A percentile compares a stretch with the other conserved stretches of the same genome.
These are phyloP conservation scores for Oithona nana DNA, from an alignment of 2,888 invertebrate species.

Conservation along the genomic window DNA sequence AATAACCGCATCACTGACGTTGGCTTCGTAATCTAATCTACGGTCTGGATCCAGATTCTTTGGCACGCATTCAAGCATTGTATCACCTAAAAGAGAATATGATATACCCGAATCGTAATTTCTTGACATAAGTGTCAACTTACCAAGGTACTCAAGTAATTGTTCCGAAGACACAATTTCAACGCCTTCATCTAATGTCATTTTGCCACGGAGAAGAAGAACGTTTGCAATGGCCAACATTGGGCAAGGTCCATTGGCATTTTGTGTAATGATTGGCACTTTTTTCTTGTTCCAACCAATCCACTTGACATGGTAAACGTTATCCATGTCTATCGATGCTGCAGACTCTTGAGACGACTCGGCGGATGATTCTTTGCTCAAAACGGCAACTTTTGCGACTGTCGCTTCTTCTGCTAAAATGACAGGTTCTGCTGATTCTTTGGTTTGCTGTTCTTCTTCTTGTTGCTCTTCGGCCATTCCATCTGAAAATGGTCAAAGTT, in stretches of 20 bases:
- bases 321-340: neutral
- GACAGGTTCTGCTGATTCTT: too few species aligned
- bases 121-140: neutral
- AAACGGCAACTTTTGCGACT: too few species aligned
- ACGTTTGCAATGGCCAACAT: conserved; percentile 37
- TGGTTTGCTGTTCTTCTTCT: too few species aligned
- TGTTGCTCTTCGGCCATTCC: too few species aligned
- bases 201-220: conserved; percentile 31
- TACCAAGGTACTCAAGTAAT: conserved; percentile 6
- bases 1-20: conserved; percentile 35
- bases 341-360: neutral
- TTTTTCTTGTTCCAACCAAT: conserved; percentile 28
- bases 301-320: conserved; percentile 34
- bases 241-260: conserved; percentile 40
- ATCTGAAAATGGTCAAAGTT: too few species aligned
- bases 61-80: conserved; percentile 31
- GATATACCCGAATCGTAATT: too few species aligned
- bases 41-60: conserved; percentile 26
- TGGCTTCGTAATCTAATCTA: conserved; percentile 34
- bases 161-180: conserved; percentile 10
- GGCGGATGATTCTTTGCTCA: neutral
- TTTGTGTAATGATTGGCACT: conserved; percentile 35
- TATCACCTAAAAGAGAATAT: conserved; percentile 29
- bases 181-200: neutral
- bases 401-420: too few species aligned